Conservation (phyloP, 2,797 vertebrate genomes). For the Pteropus rufus region DNA sequence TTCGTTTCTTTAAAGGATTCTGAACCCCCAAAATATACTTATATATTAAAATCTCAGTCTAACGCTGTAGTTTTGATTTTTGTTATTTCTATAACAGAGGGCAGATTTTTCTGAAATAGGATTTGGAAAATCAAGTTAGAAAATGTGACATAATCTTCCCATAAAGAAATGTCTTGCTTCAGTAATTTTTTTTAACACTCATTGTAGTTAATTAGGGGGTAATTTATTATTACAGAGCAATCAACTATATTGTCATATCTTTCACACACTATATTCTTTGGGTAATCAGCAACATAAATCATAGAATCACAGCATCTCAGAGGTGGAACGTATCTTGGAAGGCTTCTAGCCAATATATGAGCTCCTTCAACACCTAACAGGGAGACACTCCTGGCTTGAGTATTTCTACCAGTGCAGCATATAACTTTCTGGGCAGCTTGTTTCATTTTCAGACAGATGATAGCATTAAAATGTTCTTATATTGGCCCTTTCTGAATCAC, state of each 20-base stretch:
- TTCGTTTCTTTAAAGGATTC: constrained; percentile 28
- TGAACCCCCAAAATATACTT: background rate
- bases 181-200: background rate
- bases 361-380: background rate
- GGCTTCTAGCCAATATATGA: background rate
- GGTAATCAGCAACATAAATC: background rate
- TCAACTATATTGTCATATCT: too few species aligned
- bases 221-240: background rate
- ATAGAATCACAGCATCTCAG: background rate
- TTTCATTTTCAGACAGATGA: background rate
- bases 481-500: background rate
- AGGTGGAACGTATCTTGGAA: background rate
- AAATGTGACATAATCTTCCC: background rate
- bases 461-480: background rate
- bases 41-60: background rate
- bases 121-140: background rate
- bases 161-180: background rate
- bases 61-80: background rate
- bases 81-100: background rate
- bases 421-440: background rate
- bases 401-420: background rate
- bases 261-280: background rate
- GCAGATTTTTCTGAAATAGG: background rate
- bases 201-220: background rate
- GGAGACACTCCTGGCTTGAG: background rate